These are phyloP conservation scores for Drosophila subpulchrella DNA, from an alignment of 1,140 invertebrate species.

Conservation along the genomic window DNA sequence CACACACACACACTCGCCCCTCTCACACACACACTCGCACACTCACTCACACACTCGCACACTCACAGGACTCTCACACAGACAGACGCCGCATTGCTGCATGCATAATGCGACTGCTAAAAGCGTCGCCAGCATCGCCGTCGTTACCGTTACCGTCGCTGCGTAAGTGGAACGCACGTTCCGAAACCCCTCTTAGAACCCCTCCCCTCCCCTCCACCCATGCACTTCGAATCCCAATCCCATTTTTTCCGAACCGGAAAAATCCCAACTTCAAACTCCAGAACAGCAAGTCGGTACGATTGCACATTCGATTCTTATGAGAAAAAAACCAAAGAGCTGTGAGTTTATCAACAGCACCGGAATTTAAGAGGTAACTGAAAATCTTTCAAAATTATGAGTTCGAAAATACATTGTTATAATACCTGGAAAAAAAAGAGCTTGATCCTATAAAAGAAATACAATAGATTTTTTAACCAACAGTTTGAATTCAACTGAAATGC, in stretches of 20 bases:
- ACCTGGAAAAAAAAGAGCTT: too few relatives aligned
- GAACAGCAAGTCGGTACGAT: background rate
- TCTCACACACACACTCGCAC: background rate
- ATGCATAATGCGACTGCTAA: conserved; percentile 64
- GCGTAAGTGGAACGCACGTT: conserved; percentile 51
- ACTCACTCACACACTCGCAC: conserved; percentile 6
- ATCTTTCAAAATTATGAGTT: too few relatives aligned
- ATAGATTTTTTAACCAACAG: too few relatives aligned
- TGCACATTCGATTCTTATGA: conserved; percentile 1
- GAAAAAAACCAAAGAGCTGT: background rate
- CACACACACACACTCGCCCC: conserved; percentile 5
- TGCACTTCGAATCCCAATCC: background rate
- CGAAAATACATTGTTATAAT: too few relatives aligned
- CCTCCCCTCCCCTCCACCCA: background rate
- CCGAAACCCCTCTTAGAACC: background rate
- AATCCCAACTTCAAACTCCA: background rate
- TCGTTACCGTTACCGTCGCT: conserved; percentile 16
- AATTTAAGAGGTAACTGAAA: too few relatives aligned
- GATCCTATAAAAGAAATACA: too few relatives aligned
- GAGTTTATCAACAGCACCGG: background rate
- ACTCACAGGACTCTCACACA: conserved; percentile 8
- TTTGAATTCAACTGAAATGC: too few relatives aligned
- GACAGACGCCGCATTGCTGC: conserved; percentile 30
- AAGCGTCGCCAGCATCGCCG: conserved; percentile 49
- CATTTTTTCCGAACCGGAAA: background rate